These are phyloP conservation scores for Callopanchax toddi DNA, from an alignment of 2,113 vertebrate genomes.

Conservation along the genomic window DNA sequence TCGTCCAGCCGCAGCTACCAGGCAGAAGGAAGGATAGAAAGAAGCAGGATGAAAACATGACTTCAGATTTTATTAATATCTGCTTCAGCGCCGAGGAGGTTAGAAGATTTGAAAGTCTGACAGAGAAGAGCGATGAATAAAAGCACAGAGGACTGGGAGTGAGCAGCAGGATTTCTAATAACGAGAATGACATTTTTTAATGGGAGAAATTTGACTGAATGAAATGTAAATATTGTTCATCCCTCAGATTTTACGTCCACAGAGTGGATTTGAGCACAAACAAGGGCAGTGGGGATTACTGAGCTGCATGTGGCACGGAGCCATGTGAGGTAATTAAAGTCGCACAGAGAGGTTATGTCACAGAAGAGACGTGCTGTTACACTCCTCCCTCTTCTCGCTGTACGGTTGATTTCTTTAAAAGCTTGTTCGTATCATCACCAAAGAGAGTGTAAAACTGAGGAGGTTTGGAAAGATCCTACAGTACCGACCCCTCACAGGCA, in stretches of 20 bases:
- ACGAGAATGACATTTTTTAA: too few relatives aligned
- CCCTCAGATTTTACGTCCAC: slow-evolving; percentile 31
- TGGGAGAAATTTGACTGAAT: too few relatives aligned
- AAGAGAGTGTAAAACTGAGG: not conserved
- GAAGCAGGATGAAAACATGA: not conserved
- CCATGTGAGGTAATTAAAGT: slow-evolving; percentile 51
- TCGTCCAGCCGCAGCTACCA: slow-evolving; percentile 88
- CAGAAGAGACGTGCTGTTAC: slow-evolving; percentile 10
- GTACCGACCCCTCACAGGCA: too few relatives aligned
- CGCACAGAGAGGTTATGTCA: slow-evolving; percentile 37
- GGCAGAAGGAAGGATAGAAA: not conserved
- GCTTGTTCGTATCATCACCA: not conserved
- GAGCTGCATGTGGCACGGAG: slow-evolving; percentile 29
- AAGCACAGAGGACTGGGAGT: slow-evolving; percentile 5
- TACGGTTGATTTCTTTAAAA: slow-evolving; percentile 29
- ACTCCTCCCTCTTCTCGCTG: not conserved
- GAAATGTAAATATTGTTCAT: slow-evolving; percentile 7
- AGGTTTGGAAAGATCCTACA: not conserved
- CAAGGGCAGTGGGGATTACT: slow-evolving; percentile 61
- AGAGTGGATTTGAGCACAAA: slow-evolving; percentile 22
- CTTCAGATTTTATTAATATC: not conserved
- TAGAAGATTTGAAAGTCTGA: slow-evolving; percentile 7
- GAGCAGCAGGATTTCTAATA: not conserved
- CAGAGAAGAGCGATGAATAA: not conserved
- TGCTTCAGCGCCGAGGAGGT: slow-evolving; percentile 1